Percentiles rank a stretch among this genome's conserved stretches.
Conservation (phyloP, 2,113 vertebrate species). For the Phainopepla nitens region DNA sequence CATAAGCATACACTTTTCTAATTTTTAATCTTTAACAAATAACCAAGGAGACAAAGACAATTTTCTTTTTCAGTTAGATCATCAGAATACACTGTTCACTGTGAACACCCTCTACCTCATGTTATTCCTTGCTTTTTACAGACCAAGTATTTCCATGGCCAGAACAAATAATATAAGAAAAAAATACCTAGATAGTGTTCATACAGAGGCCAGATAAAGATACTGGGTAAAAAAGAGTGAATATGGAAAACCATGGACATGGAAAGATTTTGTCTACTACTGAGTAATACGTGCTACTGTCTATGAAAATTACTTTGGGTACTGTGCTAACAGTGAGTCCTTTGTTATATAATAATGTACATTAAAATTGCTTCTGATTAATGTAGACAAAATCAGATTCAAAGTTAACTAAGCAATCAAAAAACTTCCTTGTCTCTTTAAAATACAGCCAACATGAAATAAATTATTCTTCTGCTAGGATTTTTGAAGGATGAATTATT, state of each 20-base stretch:
- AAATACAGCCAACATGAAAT: background rate
- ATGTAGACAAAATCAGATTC: background rate
- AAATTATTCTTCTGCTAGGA: background rate
- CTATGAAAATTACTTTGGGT: background rate
- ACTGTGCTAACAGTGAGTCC: background rate
- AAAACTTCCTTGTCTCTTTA: background rate
- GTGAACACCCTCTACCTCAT: background rate
- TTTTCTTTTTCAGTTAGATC: background rate
- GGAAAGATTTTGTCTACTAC: background rate
- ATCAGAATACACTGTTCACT: background rate
- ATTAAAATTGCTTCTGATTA: background rate
- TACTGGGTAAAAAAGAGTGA: background rate
- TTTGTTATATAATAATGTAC: background rate
- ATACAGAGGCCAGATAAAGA: background rate
- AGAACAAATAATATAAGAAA: background rate
- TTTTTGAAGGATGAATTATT: background rate
- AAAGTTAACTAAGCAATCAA: background rate
- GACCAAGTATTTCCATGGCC: background rate
- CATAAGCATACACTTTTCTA: background rate
- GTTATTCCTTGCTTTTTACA: background rate
- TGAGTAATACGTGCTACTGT: background rate
- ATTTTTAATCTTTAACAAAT: constrained; percentile 21
- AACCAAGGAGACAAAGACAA: background rate
- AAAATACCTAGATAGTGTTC: background rate
- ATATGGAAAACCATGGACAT: background rate